Evolutionary conservation across 1,140 invertebrate species (phyloP).

Genomic region (Papilio machaon): DNA sequence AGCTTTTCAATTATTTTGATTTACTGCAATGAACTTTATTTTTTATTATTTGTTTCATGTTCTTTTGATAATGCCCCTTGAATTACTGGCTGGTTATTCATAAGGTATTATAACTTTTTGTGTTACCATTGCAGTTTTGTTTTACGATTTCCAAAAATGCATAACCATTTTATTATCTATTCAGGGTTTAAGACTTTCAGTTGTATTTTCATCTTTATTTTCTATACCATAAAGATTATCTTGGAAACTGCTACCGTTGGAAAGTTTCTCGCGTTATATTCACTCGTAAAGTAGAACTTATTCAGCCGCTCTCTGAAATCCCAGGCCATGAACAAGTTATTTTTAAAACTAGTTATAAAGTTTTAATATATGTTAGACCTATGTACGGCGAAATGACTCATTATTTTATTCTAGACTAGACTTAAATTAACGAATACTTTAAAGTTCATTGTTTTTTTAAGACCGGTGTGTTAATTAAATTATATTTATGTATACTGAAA

Average conservation of each 20-base stretch:
- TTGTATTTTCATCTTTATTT: conserved; percentile 7
- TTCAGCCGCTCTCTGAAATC: conserved; percentile 18
- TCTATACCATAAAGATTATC: background rate
- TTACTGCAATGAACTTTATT: background rate
- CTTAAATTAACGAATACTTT: background rate
- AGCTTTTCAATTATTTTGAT: no score
- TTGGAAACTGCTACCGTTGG: background rate
- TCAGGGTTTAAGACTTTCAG: background rate
- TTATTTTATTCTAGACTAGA: background rate
- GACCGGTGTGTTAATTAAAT: background rate
- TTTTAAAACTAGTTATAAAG: conserved; percentile 19
- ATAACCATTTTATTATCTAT: conserved; percentile 34
- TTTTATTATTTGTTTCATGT: conserved; percentile 26
- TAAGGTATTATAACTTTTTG: conserved; percentile 48
- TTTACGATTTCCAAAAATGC: conserved; percentile 26
- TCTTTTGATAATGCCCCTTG: conserved; percentile 52
- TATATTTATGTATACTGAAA: background rate
- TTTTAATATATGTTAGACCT: conserved; percentile 11
- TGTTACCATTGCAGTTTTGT: conserved; percentile 36
- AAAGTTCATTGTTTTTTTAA: background rate
- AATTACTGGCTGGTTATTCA: conserved; percentile 73
- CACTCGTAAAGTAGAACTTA: conserved; percentile 32
- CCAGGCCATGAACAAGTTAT: background rate
- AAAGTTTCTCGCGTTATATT: conserved; percentile 28
- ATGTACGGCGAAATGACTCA: conserved; percentile 25